A percentile compares a stretch with the other conserved stretches of the same genome.
phyloP scores from a whole-genome alignment of 2,113 vertebrate genomes.

The Taurulus bubalis region DNA sequence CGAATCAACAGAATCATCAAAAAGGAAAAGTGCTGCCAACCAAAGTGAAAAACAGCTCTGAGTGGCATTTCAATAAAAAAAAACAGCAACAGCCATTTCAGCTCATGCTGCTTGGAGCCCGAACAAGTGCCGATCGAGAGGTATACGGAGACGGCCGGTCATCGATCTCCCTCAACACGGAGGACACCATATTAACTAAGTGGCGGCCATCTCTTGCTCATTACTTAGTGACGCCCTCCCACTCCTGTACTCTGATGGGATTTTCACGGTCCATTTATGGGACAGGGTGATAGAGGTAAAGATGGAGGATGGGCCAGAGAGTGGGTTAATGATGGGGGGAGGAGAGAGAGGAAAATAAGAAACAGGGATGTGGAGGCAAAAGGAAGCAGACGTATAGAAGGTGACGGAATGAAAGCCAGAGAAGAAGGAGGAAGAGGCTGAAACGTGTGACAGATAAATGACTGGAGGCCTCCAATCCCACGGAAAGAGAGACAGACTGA shows the following conservation, averaged over 20 bases:
- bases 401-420: slow-evolving; percentile 5
- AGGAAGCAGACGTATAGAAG: neutral
- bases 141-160: slow-evolving; percentile 12
- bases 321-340: slow-evolving; percentile 11
- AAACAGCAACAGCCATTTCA: slow-evolving; percentile 11
- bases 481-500: slow-evolving; percentile 12
- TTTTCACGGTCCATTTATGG: slow-evolving; percentile 72
- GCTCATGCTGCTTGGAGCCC: slow-evolving; percentile 9
- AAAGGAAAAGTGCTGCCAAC: neutral
- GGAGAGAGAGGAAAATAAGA: slow-evolving; percentile 40
- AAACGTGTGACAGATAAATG: slow-evolving; percentile 25
- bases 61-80: slow-evolving; percentile 41
- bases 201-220: slow-evolving; percentile 56
- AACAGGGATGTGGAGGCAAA: neutral
- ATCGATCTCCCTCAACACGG: slow-evolving; percentile 58
- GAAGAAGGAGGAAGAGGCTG: neutral
- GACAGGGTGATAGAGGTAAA: slow-evolving; percentile 29
- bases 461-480: slow-evolving; percentile 37
- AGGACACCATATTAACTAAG: slow-evolving; percentile 66
- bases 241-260: slow-evolving; percentile 63
- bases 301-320: slow-evolving; percentile 18
- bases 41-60: slow-evolving; percentile 22
- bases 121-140: neutral
- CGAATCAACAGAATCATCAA: neutral
- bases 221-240: slow-evolving; percentile 66